These are phyloP conservation scores for Emydura subglobosa DNA, from an alignment of 2,113 vertebrate species.

Conservation along the genomic window DNA sequence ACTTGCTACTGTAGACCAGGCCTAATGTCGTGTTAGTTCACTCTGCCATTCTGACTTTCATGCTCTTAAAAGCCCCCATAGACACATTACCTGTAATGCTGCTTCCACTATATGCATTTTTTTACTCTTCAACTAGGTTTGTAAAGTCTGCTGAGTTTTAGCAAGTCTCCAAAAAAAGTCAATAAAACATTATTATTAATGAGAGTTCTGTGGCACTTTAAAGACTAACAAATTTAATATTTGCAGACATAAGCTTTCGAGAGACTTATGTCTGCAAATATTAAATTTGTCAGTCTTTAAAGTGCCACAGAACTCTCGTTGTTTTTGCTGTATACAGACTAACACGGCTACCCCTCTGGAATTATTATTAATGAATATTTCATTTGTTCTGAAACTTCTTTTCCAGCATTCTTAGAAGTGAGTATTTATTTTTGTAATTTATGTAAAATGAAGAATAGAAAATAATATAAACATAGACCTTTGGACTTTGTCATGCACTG, in stretches of 20 bases:
- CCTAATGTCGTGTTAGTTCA: neutral
- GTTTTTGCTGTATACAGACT: too few species aligned
- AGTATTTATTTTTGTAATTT: neutral
- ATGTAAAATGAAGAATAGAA: neutral
- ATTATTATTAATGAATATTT: neutral
- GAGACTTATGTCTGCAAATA: too few species aligned
- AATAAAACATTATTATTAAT: neutral
- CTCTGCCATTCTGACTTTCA: neutral
- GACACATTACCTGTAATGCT: neutral
- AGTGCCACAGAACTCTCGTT: too few species aligned
- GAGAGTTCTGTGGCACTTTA: too few species aligned
- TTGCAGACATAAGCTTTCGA: too few species aligned
- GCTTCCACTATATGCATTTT: neutral
- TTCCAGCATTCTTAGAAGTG: neutral
- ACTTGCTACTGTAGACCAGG: neutral
- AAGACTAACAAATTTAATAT: too few species aligned
- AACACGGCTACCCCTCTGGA: too few species aligned
- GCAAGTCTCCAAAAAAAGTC: neutral
- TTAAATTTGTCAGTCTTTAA: too few species aligned
- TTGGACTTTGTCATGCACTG: too few species aligned
- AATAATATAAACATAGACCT: neutral
- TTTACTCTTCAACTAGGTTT: neutral
- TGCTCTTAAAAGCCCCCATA: neutral
- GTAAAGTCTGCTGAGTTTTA: neutral
- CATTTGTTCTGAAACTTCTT: neutral